Conservation (phyloP, 1,140 invertebrate genomes). For the Thaumatotibia leucotreta region DNA sequence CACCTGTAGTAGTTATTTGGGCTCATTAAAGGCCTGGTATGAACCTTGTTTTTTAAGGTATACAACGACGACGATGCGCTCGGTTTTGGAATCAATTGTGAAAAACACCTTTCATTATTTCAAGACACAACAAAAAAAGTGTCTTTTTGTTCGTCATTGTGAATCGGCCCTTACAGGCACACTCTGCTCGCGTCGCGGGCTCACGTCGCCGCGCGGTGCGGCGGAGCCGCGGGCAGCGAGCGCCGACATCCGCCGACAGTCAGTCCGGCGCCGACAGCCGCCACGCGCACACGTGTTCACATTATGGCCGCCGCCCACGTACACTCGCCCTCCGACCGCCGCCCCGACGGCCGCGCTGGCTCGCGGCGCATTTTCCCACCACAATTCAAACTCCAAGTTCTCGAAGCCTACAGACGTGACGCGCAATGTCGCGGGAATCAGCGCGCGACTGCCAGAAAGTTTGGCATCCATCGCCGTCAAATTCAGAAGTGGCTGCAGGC, state of each 20-base stretch:
- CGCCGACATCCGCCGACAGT: slow-evolving; percentile 58
- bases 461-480: slow-evolving; percentile 89
- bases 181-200: slow-evolving; percentile 63
- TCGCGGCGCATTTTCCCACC: slow-evolving; percentile 89
- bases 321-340: slow-evolving; percentile 67
- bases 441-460: slow-evolving; percentile 89
- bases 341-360: slow-evolving; percentile 78
- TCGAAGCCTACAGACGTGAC: slow-evolving; percentile 89
- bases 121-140: neutral
- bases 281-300: slow-evolving; percentile 53
- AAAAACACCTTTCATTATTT: neutral
- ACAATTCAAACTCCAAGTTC: slow-evolving; percentile 89
- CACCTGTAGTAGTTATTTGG: too few species aligned
- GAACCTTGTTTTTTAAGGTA: too few species aligned
- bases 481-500: slow-evolving; percentile 94
- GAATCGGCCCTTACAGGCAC: slow-evolving; percentile 42
- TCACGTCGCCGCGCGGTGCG: slow-evolving; percentile 80
- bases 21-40: too few species aligned
- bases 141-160: slow-evolving; percentile 26
- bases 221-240: slow-evolving; percentile 52
- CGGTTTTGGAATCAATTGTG: neutral
- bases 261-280: slow-evolving; percentile 67
- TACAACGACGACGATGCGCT: too few species aligned
- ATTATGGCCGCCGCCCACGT: slow-evolving; percentile 61
- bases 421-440: slow-evolving; percentile 91